Evolutionary conservation across 2,113 vertebrate species (phyloP).

Genomic region (Galemys pyrenaicus): DNA sequence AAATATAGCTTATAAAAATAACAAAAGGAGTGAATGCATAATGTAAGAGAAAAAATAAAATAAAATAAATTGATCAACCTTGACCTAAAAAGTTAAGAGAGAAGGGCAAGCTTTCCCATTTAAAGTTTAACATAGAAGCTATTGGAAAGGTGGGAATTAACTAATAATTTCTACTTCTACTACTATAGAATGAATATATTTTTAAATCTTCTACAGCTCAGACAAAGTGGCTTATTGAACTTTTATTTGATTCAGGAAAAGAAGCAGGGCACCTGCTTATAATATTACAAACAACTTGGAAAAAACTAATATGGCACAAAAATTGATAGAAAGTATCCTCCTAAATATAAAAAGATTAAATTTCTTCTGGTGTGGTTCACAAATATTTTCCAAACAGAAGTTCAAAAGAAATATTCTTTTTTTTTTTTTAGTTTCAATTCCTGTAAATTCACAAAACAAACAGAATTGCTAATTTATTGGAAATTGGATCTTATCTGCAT

Average conservation of each 20-base stretch:
- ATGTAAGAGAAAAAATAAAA: too few species aligned
- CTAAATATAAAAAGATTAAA: neutral
- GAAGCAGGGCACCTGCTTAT: neutral
- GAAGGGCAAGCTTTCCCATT: neutral
- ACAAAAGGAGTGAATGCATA: too few species aligned
- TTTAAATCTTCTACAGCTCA: neutral
- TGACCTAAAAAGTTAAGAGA: neutral
- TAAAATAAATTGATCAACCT: neutral
- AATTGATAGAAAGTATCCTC: neutral
- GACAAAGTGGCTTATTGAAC: neutral
- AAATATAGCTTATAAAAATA: too few species aligned
- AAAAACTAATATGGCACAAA: neutral
- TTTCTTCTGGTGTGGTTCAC: neutral
- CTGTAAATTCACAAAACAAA: neutral
- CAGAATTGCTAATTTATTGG: neutral
- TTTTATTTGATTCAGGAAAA: neutral
- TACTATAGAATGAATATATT: neutral
- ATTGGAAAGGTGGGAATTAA: neutral
- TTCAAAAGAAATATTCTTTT: neutral
- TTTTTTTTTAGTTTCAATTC: neutral
- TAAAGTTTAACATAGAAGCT: neutral
- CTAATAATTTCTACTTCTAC: neutral
- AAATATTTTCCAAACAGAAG: neutral
- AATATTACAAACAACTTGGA: neutral
- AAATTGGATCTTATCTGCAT: neutral